Base-by-base conservation (phyloP, 2,797 vertebrate species). In the Tapirus indicus region DNA sequence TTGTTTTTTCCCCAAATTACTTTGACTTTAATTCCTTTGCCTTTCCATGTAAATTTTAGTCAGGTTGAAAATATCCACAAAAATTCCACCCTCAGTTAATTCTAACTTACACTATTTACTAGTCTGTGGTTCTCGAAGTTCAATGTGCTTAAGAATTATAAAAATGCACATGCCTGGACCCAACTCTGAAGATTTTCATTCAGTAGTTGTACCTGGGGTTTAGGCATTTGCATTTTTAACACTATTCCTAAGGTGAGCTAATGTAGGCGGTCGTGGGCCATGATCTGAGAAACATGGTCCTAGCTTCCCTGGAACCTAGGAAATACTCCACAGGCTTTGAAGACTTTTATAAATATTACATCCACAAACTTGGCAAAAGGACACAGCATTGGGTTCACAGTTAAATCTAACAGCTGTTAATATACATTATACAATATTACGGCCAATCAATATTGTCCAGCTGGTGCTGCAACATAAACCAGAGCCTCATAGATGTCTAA, bases 11-110 rank as follows among this genome's bases (percentile, higher is more conserved):
- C 60, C 11, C 35, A 75, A 88, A 78, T 75, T 64, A 21, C 83
- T 93, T 93, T 91, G 60, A 58, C 23, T 91, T 13, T 93, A 90
- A 69, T 88, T 91, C 79, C 35, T 85, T 93, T 91, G 41, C 1
- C n/a, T 91, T 85, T 91, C 74, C 54, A 35, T 79, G 60, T 71
- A 82, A 71, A 62, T 62, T 83, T 66, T 94, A 88, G 54, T 94
- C 85, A 92, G 23, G 38, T 86, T 77, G 21, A 89, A 49, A 29
- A 60, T 90, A 92, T 14, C 21, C 52, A 35, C 17, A 17, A 79
- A 85, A 74, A 79, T 17, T 71, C 32, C 49, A 35, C 27, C 44
- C 17, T 90, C 17, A 21, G 44, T 56, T 74, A 41, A 84, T 83
- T 89, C 11, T 92, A 95, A 91, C 35, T 64, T 91, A 17, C 12